A percentile compares a stretch with the other conserved stretches of the same genome.
Conservation (phyloP, 2,888 invertebrate genomes). For the Pteria penguin region DNA sequence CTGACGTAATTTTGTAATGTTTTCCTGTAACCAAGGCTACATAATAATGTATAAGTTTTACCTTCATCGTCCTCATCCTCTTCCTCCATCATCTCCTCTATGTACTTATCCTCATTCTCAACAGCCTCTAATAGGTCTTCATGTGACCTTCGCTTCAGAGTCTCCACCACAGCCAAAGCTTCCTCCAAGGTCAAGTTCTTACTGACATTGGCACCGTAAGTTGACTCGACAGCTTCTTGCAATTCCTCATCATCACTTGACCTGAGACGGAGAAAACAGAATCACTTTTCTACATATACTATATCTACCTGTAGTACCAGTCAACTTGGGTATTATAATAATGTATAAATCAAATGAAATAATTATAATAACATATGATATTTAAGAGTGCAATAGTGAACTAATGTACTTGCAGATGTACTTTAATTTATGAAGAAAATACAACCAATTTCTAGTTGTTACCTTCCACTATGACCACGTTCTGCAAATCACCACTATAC, state of each 20-base stretch:
- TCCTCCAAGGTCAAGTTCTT: constrained; percentile 58
- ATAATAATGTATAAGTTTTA: constrained; percentile 37
- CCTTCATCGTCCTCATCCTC: constrained; percentile 80
- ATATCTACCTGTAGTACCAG: too few relatives aligned
- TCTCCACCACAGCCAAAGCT: constrained; percentile 58
- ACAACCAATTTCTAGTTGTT: too few relatives aligned
- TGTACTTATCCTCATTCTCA: constrained; percentile 77
- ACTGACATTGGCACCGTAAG: constrained; percentile 29
- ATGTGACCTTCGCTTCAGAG: constrained; percentile 53
- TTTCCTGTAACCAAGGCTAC: too few relatives aligned
- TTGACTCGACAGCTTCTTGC: constrained; percentile 58
- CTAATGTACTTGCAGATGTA: too few relatives aligned
- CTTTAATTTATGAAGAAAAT: too few relatives aligned
- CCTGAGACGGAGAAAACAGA: constrained; percentile 32
- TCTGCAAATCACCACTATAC: too few relatives aligned
- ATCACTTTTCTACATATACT: neutral
- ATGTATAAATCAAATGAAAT: too few relatives aligned
- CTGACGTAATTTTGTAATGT: too few relatives aligned
- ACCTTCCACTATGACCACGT: too few relatives aligned
- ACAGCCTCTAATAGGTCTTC: constrained; percentile 53
- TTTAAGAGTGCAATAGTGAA: too few relatives aligned
- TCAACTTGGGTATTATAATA: too few relatives aligned
- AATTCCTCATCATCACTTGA: constrained; percentile 59
- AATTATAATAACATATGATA: too few relatives aligned
- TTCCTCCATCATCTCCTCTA: constrained; percentile 77